Evolutionary conservation across 2,113 vertebrate genomes (phyloP).

Genomic region (Odontophorus gujanensis): DNA sequence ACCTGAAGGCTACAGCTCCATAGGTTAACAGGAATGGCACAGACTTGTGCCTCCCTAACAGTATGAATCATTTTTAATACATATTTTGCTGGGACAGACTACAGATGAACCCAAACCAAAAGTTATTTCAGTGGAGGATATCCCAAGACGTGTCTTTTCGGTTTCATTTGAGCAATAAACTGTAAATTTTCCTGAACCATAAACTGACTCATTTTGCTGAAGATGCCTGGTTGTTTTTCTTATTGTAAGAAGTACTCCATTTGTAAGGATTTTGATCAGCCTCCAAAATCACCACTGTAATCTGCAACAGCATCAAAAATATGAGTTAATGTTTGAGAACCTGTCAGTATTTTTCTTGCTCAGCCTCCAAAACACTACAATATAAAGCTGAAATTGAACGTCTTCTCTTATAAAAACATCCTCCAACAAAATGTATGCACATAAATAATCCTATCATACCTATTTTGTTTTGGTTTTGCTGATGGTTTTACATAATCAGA

Average conservation of each 20-base stretch:
- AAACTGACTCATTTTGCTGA: background rate
- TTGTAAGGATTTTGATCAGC: background rate
- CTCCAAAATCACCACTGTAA: background rate
- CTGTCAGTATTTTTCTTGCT: background rate
- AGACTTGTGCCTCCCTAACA: background rate
- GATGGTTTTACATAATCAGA: constrained; percentile 43
- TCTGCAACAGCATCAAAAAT: background rate
- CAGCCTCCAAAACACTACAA: background rate
- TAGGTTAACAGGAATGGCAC: background rate
- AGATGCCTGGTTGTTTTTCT: background rate
- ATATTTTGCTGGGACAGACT: background rate
- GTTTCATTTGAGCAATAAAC: background rate
- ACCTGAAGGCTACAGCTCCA: background rate
- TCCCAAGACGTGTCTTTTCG: background rate
- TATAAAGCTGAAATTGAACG: background rate
- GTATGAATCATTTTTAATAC: background rate
- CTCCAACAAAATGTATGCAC: constrained; percentile 41
- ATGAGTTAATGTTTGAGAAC: background rate
- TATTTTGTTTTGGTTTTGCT: constrained; percentile 18
- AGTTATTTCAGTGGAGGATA: background rate
- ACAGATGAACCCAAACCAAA: background rate
- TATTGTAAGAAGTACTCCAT: background rate
- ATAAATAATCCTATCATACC: constrained; percentile 46
- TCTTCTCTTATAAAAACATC: constrained; percentile 8
- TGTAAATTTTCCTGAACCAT: background rate